Percentiles rank a stretch among this genome's conserved stretches.
phyloP scores from a whole-genome alignment of 2,888 invertebrate species.

The Andrena flavipes region DNA sequence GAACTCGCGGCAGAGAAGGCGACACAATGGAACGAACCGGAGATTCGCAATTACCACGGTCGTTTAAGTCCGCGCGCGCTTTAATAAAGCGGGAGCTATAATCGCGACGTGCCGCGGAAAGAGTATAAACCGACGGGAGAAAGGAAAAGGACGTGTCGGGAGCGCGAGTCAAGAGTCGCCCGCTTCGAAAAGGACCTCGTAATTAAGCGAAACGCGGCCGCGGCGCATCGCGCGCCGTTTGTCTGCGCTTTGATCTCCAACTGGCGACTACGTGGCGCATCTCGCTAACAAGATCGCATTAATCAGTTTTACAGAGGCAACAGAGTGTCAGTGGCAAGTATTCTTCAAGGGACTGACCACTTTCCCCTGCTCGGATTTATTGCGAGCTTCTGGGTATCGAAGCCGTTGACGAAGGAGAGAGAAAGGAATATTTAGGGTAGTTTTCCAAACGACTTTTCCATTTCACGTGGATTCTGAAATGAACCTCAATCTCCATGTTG shows the following conservation, averaged over 20 bases:
- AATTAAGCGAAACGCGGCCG: slow-evolving; percentile 57
- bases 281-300: slow-evolving; percentile 57
- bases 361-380: not conserved
- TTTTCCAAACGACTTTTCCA: too few relatives aligned
- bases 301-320: slow-evolving; percentile 11
- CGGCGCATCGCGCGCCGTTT: slow-evolving; percentile 3
- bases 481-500: too few relatives aligned
- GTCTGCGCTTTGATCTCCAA: slow-evolving; percentile 48
- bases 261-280: slow-evolving; percentile 24
- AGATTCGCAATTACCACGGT: slow-evolving; percentile 45
- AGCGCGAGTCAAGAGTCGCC: slow-evolving; percentile 37
- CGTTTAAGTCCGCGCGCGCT: slow-evolving; percentile 38
- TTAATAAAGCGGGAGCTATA: slow-evolving; percentile 50
- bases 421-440: too few relatives aligned
- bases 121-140: slow-evolving; percentile 1
- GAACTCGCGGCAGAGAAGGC: slow-evolving; percentile 9
- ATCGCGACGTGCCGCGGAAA: slow-evolving; percentile 33
- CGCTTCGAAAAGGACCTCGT: slow-evolving; percentile 47
- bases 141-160: not conserved
- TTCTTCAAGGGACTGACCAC: not conserved
- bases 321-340: not conserved
- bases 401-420: too few relatives aligned
- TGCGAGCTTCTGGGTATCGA: not conserved
- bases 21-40: slow-evolving; percentile 37
- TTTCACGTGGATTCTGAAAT: too few relatives aligned